These are phyloP conservation scores for Drosophila multiciliata DNA, from an alignment of 2,888 invertebrate species.

Conservation along the genomic window DNA sequence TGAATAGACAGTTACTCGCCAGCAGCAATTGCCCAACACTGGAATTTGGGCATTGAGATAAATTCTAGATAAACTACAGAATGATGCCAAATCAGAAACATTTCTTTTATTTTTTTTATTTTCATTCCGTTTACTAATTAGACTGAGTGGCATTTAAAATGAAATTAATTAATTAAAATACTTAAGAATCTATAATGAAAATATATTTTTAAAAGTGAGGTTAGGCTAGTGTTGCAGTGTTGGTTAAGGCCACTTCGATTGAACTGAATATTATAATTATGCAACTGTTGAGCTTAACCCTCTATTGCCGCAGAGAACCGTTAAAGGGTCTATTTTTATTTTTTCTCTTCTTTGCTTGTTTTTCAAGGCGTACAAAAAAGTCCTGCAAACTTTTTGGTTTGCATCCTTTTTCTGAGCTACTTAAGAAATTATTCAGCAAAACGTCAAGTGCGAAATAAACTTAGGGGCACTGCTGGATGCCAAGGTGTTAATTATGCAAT, in stretches of 20 bases:
- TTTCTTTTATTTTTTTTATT: not conserved
- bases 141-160: not conserved
- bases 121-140: not conserved
- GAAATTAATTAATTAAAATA: not conserved
- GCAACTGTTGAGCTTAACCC: not conserved
- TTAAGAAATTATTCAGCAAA: not conserved
- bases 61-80: not conserved
- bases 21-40: conserved; percentile 20
- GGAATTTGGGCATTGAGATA: not conserved
- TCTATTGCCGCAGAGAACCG: not conserved
- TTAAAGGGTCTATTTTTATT: not conserved
- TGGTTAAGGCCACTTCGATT: not conserved
- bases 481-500: not conserved
- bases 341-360: not conserved
- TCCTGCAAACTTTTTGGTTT: not conserved
- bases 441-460: not conserved
- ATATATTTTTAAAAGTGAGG: not conserved
- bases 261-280: not conserved
- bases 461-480: not conserved
- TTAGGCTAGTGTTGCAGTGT: not conserved
- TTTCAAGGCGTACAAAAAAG: not conserved
- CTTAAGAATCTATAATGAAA: not conserved
- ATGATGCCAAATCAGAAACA: no score
- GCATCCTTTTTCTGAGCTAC: not conserved
- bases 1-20: conserved; percentile 4